Conservation (phyloP, 1,140 invertebrate species). For the Lineus longissimus region DNA sequence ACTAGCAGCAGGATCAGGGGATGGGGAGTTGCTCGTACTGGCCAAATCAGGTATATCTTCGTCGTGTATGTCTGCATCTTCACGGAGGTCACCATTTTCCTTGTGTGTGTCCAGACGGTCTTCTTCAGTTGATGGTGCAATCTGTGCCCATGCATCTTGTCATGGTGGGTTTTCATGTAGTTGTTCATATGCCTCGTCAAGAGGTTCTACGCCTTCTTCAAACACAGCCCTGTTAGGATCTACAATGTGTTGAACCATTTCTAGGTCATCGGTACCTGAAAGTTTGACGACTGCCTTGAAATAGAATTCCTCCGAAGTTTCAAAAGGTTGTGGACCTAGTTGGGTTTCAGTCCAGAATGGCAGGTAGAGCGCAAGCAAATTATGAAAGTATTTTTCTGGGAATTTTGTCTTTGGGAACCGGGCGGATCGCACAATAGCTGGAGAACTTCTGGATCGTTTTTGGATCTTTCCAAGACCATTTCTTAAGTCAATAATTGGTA, state of each 20-base stretch:
- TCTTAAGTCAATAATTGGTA: constrained; percentile 5
- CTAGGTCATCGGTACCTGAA: background rate
- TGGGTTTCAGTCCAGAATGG: constrained; percentile 13
- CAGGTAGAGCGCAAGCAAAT: constrained; percentile 12
- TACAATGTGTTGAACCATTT: background rate
- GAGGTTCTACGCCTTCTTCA: background rate
- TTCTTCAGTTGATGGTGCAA: background rate
- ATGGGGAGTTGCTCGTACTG: background rate
- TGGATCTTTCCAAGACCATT: constrained; percentile 18
- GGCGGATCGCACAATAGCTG: constrained; percentile 13
- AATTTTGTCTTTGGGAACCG: constrained; percentile 10
- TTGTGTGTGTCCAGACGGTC: background rate
- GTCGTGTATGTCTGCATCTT: background rate
- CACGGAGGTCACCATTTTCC: background rate
- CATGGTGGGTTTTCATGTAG: background rate
- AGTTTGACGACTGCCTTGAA: constrained; percentile 7
- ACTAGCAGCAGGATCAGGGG: background rate
- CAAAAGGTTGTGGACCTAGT: constrained; percentile 17
- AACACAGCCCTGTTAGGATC: background rate
- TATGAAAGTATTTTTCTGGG: constrained; percentile 13
- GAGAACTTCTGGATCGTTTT: constrained; percentile 12
- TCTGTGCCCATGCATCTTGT: constrained; percentile 2
- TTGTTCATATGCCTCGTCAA: background rate
- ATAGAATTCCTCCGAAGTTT: constrained; percentile 17
- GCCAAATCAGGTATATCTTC: background rate